Percentiles rank a stretch among this genome's conserved stretches.
These are phyloP conservation scores for Ibycter americanus DNA, from an alignment of 2,797 vertebrate species.

Conservation along the genomic window DNA sequence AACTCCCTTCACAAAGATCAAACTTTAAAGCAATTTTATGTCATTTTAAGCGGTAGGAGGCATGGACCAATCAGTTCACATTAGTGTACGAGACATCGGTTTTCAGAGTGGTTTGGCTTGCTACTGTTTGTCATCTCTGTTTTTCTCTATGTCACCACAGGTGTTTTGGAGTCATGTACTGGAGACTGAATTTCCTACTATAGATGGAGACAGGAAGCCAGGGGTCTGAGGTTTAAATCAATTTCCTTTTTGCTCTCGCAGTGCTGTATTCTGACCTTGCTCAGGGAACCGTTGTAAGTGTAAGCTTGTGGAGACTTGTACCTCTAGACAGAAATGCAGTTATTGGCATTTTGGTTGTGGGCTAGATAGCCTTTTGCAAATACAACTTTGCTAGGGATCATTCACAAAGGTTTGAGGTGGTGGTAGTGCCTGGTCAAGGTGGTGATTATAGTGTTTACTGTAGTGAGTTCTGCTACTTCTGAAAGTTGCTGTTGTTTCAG, in stretches of 20 bases:
- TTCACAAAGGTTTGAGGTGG: background rate
- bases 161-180: background rate
- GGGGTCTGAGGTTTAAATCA: background rate
- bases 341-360: background rate
- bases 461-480: background rate
- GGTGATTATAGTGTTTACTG: background rate
- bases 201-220: constrained; percentile 25
- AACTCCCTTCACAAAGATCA: background rate
- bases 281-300: background rate
- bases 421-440: background rate
- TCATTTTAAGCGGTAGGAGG: background rate
- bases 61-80: background rate
- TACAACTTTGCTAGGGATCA: background rate
- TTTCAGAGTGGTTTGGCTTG: background rate
- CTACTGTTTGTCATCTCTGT: background rate
- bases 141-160: background rate
- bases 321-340: background rate
- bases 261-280: background rate
- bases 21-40: background rate
- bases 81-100: background rate
- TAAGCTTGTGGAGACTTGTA: background rate
- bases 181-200: constrained; percentile 7
- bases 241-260: background rate
- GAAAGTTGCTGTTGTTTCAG: background rate
- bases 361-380: accelerated